Evolutionary conservation across 2,113 vertebrate genomes (phyloP).

Genomic region (Dromaius novaehollandiae): DNA sequence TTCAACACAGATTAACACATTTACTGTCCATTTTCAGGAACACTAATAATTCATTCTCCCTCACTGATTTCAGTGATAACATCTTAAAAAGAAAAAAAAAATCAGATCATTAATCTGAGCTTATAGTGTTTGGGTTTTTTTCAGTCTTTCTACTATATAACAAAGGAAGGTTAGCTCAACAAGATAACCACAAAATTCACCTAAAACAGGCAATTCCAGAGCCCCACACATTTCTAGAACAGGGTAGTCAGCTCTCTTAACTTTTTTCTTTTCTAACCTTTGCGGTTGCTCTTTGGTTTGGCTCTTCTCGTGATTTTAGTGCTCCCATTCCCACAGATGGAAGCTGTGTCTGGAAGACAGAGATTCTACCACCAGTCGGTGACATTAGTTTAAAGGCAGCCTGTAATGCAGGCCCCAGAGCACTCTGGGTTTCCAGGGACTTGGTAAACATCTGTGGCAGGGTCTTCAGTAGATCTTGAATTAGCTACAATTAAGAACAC

Average conservation of each 20-base stretch:
- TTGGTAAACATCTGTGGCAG: conserved; percentile 92
- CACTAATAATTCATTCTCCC: neutral
- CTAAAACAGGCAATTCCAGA: neutral
- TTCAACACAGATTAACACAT: neutral
- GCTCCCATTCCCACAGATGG: conserved; percentile 91
- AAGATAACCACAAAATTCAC: neutral
- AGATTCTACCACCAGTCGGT: conserved; percentile 92
- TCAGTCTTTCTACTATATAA: neutral
- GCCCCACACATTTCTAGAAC: neutral
- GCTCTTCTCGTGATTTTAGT: conserved; percentile 91
- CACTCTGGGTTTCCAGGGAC: conserved; percentile 95
- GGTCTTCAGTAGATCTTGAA: conserved; percentile 91
- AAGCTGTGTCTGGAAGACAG: conserved; percentile 96
- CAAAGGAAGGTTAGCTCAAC: neutral
- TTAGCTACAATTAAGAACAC: conserved; percentile 80
- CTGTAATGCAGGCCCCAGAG: conserved; percentile 92
- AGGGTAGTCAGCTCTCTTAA: neutral
- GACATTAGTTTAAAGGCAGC: conserved; percentile 94
- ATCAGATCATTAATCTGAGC: neutral
- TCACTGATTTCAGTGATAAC: neutral
- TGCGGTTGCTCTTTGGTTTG: conserved; percentile 88
- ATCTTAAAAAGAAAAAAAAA: neutral
- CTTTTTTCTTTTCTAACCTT: conserved; percentile 80
- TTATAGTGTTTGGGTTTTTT: neutral
- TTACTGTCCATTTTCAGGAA: neutral